Base-by-base conservation (phyloP, 2,888 invertebrate species). In the Apodemia zela region DNA sequence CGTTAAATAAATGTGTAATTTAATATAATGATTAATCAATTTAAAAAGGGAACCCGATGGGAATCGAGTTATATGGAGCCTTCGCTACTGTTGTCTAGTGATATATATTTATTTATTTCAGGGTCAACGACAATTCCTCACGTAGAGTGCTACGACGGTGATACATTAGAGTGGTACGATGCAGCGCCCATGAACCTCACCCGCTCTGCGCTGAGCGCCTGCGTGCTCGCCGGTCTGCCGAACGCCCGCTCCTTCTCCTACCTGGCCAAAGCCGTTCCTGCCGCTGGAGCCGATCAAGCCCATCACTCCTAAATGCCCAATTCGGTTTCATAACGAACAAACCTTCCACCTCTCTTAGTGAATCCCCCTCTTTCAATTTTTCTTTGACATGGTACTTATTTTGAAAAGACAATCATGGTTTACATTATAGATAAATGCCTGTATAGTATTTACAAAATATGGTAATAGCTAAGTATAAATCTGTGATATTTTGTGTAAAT, bases 141-240 rank as follows among this genome's bases (percentile, higher is more conserved):
- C 76, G 97, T 97, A 68, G 97, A 97, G 80, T 95, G 95, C 77
- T 97, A 95, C 81, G 96, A 97, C 74, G 93, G 93, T 0, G 90
- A 93, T 63, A 92, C 92, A 0, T 85, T 94, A 71, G 93, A 93
- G 74, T 95, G 95, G 95, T 93, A 93, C 76, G 93, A 93, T 71
- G 95, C 95, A 0, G 93, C 95, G 0, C 94, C 95, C 11, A 96
- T 97, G 96, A 96, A 96, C 79, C 84, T 97, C 47, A 96, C 96
- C 80, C 92, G 97, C 18, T 96, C 96, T 63, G 97, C 97, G 0
- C 85, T 97, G 35, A 95, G 95, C 74, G 96, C 96, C 2, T 96
- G 96, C 81, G 96, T 96, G 0, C 88, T 97, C 54, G 85, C 93
- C n/a, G 96, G 95, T 4, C 89, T 96, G 18, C 93, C 93, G 2